These are phyloP conservation scores for Ophioninae sp. DNA, from an alignment of 2,888 invertebrate genomes.

Conservation along the genomic window DNA sequence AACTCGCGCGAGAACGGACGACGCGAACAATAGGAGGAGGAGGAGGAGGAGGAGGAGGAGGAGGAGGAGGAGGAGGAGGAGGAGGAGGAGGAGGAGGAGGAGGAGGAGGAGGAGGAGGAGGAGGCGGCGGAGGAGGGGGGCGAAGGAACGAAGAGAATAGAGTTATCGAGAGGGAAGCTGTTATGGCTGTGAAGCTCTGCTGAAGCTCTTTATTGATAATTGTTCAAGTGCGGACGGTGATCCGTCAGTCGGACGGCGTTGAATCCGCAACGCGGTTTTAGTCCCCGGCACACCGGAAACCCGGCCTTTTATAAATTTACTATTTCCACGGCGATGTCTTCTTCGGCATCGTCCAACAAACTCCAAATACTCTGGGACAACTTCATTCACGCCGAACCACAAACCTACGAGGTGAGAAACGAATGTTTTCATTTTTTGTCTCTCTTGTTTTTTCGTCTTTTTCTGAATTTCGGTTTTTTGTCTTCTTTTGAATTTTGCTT, in stretches of 20 bases:
- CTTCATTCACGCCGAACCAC: conserved; percentile 85
- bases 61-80: too few species aligned
- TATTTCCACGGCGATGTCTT: conserved; percentile 69
- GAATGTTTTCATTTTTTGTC: background rate
- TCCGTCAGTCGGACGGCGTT: background rate
- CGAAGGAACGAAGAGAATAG: background rate
- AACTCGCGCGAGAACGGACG: too few species aligned
- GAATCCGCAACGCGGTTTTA: background rate
- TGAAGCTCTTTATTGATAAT: conserved; percentile 6
- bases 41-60: too few species aligned
- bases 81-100: too few species aligned
- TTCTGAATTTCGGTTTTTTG: too few species aligned
- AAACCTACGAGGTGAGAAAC: conserved; percentile 84
- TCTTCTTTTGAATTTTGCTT: too few species aligned
- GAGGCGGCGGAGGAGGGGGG: background rate
- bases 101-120: background rate
- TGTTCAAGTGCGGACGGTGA: background rate
- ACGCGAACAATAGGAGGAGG: too few species aligned
- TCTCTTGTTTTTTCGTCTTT: background rate
- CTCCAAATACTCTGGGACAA: conserved; percentile 84
- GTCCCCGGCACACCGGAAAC: background rate
- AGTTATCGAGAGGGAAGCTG: background rate
- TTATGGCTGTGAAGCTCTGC: conserved; percentile 1
- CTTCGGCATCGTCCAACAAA: conserved; percentile 71
- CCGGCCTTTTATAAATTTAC: conserved; percentile 16